Percentiles rank a stretch among this genome's conserved stretches.
Conservation (phyloP, 2,888 invertebrate species). For the Calameuta idolon region DNA sequence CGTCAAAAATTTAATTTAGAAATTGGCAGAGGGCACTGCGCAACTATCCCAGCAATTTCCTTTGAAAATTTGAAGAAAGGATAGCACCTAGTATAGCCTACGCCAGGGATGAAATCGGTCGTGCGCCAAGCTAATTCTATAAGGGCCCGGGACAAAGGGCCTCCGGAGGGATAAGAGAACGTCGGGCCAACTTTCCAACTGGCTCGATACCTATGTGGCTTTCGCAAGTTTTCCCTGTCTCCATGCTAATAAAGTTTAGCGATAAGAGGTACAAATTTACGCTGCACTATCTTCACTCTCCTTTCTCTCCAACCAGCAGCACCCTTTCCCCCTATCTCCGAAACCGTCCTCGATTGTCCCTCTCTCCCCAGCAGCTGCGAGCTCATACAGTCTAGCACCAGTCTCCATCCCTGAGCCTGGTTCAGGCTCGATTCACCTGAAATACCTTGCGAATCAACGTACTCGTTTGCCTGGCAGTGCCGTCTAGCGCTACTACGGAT, state of each 20-base stretch:
- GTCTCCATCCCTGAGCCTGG: not conserved
- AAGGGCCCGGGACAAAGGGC: not conserved
- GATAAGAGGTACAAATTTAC: not conserved
- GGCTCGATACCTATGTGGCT: not conserved
- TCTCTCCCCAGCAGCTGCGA: not conserved
- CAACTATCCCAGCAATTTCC: not conserved
- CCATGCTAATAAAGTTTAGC: not conserved
- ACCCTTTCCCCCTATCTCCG: not conserved
- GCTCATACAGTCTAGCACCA: not conserved
- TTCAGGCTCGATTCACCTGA: not conserved
- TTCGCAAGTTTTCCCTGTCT: constrained; percentile 7
- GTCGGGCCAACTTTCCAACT: not conserved
- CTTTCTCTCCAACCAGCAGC: not conserved
- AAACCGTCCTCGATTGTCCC: not conserved
- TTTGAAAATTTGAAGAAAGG: not conserved
- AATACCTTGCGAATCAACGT: too few relatives aligned
- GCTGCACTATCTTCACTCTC: not conserved
- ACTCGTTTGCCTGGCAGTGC: too few relatives aligned
- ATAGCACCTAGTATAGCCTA: not conserved
- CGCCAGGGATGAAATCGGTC: not conserved
- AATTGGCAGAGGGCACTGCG: not conserved
- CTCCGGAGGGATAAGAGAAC: not conserved
- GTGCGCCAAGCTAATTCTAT: not conserved
- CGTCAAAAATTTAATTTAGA: not conserved
- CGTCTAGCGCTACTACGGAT: not conserved